Conservation (phyloP, 2,888 invertebrate genomes). For the Carabus problematicus region DNA sequence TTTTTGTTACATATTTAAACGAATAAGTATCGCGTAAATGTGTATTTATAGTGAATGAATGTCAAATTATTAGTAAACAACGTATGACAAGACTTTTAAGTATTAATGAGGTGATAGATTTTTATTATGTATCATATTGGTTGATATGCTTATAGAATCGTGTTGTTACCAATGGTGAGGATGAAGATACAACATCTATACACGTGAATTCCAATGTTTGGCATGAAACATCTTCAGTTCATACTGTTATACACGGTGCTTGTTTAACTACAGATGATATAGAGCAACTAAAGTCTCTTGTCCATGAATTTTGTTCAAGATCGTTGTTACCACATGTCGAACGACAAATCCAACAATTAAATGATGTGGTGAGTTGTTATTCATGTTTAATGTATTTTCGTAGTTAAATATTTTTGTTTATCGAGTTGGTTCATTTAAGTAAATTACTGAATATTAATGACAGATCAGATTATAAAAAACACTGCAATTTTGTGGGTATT, state of each 20-base stretch:
- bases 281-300: constrained; percentile 82
- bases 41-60: too few relatives aligned
- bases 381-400: constrained; percentile 16
- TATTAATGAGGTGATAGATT: too few relatives aligned
- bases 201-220: constrained; percentile 65
- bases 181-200: constrained; percentile 43
- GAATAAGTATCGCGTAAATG: too few relatives aligned
- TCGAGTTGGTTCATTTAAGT: too few relatives aligned
- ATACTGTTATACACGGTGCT: constrained; percentile 71
- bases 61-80: too few relatives aligned
- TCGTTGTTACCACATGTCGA: constrained; percentile 92
- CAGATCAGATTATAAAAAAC: too few relatives aligned
- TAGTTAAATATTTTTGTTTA: constrained; percentile 23
- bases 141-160: constrained; percentile 21
- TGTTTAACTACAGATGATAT: constrained; percentile 83
- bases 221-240: constrained; percentile 64
- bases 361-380: constrained; percentile 70
- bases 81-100: too few relatives aligned
- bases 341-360: constrained; percentile 80
- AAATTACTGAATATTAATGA: too few relatives aligned
- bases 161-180: constrained; percentile 19
- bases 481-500: too few relatives aligned
- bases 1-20: too few relatives aligned
- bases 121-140: too few relatives aligned
- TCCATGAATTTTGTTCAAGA: constrained; percentile 86